Evolutionary conservation across 2,113 vertebrate species (phyloP), one percentile per base, ranked within the genome.

Genomic region (Dromaius novaehollandiae): DNA sequence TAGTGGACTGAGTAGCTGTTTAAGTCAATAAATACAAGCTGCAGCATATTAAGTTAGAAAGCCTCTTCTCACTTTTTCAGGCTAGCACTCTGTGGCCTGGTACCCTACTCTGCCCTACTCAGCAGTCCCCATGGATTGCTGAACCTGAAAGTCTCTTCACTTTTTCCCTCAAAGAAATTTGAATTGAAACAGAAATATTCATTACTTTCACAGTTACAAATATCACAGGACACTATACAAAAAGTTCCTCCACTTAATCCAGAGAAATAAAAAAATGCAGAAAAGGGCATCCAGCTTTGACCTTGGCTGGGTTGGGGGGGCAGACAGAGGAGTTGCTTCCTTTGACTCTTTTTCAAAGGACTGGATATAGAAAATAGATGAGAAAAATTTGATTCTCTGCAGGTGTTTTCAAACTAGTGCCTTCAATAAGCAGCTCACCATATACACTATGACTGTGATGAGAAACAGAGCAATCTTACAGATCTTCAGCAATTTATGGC

Each of bases 81-180:
- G 48, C 19, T 12, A 82, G 5, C 19, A 13, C 26, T 42, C 42
- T 69, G 10, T 28, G 42, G 19, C 26, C 32, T 1, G 4, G n/a
- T 22, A 38, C 11, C 20, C 6, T n/a, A 5, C 61, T 25, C 12
- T 56, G 44, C 68, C 48, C 11, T 32, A 14, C 3, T 51, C 8
- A 25, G 7, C 36, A 4, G 53, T 36, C 16, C 53, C 25, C 69
- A 30, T 3, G 2, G 2, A 34, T 0, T 73, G 7, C 19, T 44
- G 13, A 83, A 68, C 7, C 9, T 2, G 11, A 64, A 28, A 7
- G 8, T 22, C 16, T 64, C 28, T 15, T 51, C 16, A 44, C 5
- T 78, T 38, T 3, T 69, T n/a, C 26, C 14, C 18, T 58, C 38
- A 46, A 69, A 71, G 8, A 44, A 42, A 2, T 30, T 70, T n/a